Conservation (phyloP, 2,888 invertebrate species). For the Odiellus spinosus region DNA sequence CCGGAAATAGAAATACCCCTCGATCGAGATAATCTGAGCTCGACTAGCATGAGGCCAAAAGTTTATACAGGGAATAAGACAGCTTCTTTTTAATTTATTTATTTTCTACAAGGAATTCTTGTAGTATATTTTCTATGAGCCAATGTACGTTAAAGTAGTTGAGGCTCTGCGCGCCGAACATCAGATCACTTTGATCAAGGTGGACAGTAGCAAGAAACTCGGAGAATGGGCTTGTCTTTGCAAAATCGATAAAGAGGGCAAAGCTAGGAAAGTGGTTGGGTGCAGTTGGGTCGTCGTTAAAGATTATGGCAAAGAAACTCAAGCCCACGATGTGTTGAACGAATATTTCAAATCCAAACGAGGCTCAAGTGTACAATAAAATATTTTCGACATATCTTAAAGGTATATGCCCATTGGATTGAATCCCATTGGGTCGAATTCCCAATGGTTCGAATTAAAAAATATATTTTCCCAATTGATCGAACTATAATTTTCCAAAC, state of each 20-base stretch:
- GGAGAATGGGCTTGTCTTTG: conserved; percentile 99
- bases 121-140: too few species aligned
- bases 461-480: too few species aligned
- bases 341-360: conserved; percentile 61
- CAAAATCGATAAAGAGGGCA: conserved; percentile 98
- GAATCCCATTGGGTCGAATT: too few species aligned
- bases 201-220: conserved; percentile 96
- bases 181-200: conserved; percentile 84
- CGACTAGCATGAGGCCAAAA: too few species aligned
- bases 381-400: neutral
- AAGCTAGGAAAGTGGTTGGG: conserved; percentile 61
- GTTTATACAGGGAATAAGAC: too few species aligned
- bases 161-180: conserved; percentile 97
- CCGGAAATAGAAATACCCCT: too few species aligned
- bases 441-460: too few species aligned
- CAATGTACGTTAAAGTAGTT: conserved; percentile 89
- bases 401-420: too few species aligned
- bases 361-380: conserved; percentile 8
- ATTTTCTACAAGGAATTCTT: too few species aligned
- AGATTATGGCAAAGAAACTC: conserved; percentile 94
- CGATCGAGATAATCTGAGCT: too few species aligned
- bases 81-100: too few species aligned
- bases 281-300: conserved; percentile 22
- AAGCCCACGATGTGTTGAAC: conserved; percentile 81
- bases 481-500: too few species aligned